Percentiles rank a stretch among this genome's conserved stretches.
Conservation (phyloP, 2,113 vertebrate species). For the Otocyon megalotis region DNA sequence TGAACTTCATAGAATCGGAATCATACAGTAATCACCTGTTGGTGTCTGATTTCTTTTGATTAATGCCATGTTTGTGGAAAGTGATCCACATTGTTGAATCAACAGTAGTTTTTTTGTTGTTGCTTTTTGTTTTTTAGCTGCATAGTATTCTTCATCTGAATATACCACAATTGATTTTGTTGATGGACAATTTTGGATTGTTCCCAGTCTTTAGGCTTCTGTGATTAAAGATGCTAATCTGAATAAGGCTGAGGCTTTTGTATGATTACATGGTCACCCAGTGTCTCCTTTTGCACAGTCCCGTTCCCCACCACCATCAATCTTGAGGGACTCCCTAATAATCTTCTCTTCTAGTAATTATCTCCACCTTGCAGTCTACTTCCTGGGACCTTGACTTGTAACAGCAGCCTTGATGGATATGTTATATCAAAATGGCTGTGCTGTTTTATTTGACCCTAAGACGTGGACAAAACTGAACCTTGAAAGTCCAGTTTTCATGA, state of each 20-base stretch:
- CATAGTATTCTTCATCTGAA: neutral
- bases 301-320: too few relatives aligned
- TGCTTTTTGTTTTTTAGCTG: neutral
- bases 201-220: neutral
- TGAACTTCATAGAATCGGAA: neutral
- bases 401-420: neutral
- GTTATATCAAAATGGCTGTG: neutral
- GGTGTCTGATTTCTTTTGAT: slow-evolving; percentile 20
- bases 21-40: neutral
- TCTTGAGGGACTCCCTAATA: neutral
- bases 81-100: neutral
- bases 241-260: neutral
- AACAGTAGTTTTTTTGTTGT: neutral
- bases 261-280: neutral
- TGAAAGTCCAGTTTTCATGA: slow-evolving; percentile 27
- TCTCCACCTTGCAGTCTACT: neutral
- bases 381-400: neutral
- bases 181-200: neutral
- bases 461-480: slow-evolving; percentile 5
- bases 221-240: neutral
- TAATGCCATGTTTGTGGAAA: neutral
- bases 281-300: neutral
- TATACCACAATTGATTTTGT: neutral
- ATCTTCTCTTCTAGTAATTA: neutral
- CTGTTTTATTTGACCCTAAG: slow-evolving; percentile 30